A percentile compares a stretch with the other conserved stretches of the same genome.
These are phyloP conservation scores for Hemistola chrysoprasaria DNA, from an alignment of 2,888 invertebrate species.

Conservation along the genomic window DNA sequence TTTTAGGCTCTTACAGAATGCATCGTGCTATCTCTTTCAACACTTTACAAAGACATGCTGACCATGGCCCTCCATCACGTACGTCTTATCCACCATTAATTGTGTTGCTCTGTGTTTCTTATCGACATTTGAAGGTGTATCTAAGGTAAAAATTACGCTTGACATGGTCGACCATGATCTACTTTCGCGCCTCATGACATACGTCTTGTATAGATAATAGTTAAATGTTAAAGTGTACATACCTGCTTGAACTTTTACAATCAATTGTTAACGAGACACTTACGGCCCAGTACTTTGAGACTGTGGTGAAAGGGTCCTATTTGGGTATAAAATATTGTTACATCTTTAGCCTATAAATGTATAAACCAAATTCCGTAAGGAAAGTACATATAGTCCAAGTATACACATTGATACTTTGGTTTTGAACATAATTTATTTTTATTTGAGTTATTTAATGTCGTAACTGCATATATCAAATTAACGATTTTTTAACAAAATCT, in stretches of 20 bases:
- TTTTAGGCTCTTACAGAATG: too few relatives aligned
- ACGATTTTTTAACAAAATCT: too few relatives aligned
- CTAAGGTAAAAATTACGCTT: slow-evolving; percentile 8
- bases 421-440: too few relatives aligned
- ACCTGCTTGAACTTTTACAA: neutral
- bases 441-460: too few relatives aligned
- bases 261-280: slow-evolving; percentile 9
- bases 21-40: too few relatives aligned
- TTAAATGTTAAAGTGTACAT: slow-evolving; percentile 8
- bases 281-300: slow-evolving; percentile 22
- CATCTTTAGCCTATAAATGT: neutral
- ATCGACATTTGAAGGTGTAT: slow-evolving; percentile 21
- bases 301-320: slow-evolving; percentile 14
- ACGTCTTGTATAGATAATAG: slow-evolving; percentile 10
- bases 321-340: slow-evolving; percentile 5
- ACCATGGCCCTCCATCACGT: too few relatives aligned
- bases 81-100: neutral
- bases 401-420: too few relatives aligned
- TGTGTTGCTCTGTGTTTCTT: slow-evolving; percentile 5
- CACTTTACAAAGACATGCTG: too few relatives aligned
- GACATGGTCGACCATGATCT: slow-evolving; percentile 23
- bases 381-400: too few relatives aligned
- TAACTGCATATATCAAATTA: too few relatives aligned
- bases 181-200: slow-evolving; percentile 20
- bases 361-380: neutral